phyloP scores from a whole-genome alignment of 1,140 invertebrate species.

The Drosophila sp. region DNA sequence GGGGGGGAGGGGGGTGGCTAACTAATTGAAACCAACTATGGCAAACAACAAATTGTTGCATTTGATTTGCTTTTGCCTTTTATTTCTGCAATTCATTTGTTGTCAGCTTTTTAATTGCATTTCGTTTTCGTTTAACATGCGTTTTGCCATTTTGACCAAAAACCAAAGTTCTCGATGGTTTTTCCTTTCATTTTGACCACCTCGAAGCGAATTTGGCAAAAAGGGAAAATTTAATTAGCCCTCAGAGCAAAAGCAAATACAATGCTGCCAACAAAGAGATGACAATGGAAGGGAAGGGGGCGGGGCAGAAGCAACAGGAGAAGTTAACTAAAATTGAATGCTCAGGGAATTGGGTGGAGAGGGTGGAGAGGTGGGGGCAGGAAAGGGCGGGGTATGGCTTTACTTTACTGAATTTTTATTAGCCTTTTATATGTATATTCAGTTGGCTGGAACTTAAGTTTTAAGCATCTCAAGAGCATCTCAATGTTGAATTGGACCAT shows the following conservation, averaged over 20 bases:
- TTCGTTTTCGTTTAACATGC: slow-evolving; percentile 49
- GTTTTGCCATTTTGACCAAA: slow-evolving; percentile 25
- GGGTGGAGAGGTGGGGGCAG: too few relatives aligned
- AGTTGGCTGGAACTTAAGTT: neutral
- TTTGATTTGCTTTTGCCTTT: slow-evolving; percentile 64
- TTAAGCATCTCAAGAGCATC: neutral
- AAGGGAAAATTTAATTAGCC: slow-evolving; percentile 65
- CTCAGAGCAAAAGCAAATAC: slow-evolving; percentile 50
- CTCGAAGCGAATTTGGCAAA: slow-evolving; percentile 54
- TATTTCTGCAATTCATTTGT: slow-evolving; percentile 44
- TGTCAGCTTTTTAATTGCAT: slow-evolving; percentile 60
- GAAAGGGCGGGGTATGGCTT: neutral
- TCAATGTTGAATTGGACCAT: neutral
- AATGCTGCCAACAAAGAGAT: neutral
- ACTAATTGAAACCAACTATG: slow-evolving; percentile 64
- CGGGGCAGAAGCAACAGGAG: neutral
- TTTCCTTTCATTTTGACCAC: slow-evolving; percentile 8
- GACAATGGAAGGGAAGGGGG: neutral
- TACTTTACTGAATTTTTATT: slow-evolving; percentile 7
- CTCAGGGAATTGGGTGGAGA: neutral
- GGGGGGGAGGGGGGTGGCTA: neutral
- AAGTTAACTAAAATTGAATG: slow-evolving; percentile 8
- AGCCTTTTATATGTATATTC: slow-evolving; percentile 3
- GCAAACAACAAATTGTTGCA: slow-evolving; percentile 47
- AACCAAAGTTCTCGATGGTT: slow-evolving; percentile 24